Evolutionary conservation across 1,140 invertebrate species (phyloP).

Genomic region (Sitobion miscanthi): DNA sequence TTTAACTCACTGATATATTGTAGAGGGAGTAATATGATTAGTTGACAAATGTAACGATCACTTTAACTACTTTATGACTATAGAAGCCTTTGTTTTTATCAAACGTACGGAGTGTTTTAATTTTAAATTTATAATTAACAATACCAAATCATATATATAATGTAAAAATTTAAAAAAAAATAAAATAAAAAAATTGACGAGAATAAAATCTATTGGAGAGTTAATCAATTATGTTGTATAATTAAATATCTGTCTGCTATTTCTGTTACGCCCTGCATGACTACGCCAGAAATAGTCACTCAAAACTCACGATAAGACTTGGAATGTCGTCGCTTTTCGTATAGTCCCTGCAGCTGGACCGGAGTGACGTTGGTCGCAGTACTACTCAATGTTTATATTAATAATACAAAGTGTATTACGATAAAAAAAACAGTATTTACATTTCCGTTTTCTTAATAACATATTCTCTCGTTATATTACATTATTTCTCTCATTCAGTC

Average conservation of each 20-base stretch:
- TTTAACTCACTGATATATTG: background rate
- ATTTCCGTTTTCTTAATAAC: background rate
- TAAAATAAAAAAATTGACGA: background rate
- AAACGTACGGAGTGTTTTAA: background rate
- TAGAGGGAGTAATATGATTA: too few relatives aligned
- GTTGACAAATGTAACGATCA: too few relatives aligned
- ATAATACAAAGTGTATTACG: background rate
- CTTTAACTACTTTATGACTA: too few relatives aligned
- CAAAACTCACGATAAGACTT: background rate
- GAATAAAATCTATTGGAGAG: background rate
- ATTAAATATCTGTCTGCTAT: background rate
- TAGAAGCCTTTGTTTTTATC: too few relatives aligned
- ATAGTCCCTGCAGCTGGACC: background rate
- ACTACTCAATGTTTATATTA: background rate
- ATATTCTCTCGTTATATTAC: background rate
- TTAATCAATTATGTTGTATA: background rate
- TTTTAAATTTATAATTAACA: too few relatives aligned
- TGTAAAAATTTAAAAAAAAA: background rate
- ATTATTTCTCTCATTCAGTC: background rate
- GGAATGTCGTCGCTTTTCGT: background rate
- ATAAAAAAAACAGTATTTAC: background rate
- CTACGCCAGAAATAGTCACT: background rate
- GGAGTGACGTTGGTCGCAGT: background rate
- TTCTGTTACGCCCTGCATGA: background rate
- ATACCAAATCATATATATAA: too few relatives aligned